Evolutionary conservation across 1,140 invertebrate species (phyloP).

Genomic region (Hycleus cichorii): DNA sequence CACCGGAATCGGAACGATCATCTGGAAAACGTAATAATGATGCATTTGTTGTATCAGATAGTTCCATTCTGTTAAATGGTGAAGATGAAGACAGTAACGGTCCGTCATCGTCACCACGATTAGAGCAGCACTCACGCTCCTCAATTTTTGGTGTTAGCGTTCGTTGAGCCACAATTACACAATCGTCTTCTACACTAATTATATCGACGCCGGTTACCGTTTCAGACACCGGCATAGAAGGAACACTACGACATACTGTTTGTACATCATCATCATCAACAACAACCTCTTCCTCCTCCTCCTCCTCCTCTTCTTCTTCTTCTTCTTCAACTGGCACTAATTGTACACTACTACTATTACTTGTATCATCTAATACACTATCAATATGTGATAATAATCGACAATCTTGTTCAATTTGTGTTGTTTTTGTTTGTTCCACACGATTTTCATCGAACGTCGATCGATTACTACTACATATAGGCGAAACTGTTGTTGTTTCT

Average conservation of each 20-base stretch:
- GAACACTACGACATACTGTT: slow-evolving; percentile 20
- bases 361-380: slow-evolving; percentile 27
- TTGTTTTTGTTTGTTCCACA: background rate
- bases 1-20: slow-evolving; percentile 56
- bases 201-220: slow-evolving; percentile 40
- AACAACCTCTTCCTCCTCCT: slow-evolving; percentile 9
- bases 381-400: slow-evolving; percentile 12
- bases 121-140: slow-evolving; percentile 26
- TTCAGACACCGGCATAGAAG: slow-evolving; percentile 41
- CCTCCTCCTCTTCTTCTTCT: too few species aligned
- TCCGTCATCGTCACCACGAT: slow-evolving; percentile 37
- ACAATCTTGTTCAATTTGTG: background rate
- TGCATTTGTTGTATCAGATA: slow-evolving; percentile 26
- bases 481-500: slow-evolving; percentile 30
- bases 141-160: slow-evolving; percentile 14
- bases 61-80: slow-evolving; percentile 36
- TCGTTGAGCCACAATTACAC: slow-evolving; percentile 45
- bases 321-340: slow-evolving; percentile 15
- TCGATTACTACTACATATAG: slow-evolving; percentile 22
- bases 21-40: slow-evolving; percentile 39
- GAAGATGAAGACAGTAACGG: slow-evolving; percentile 33
- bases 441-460: slow-evolving; percentile 20
- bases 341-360: slow-evolving; percentile 27
- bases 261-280: slow-evolving; percentile 10
- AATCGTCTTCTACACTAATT: slow-evolving; percentile 50